phyloP scores from a whole-genome alignment of 1,140 invertebrate genomes.

The Parapsyche elsis region DNA sequence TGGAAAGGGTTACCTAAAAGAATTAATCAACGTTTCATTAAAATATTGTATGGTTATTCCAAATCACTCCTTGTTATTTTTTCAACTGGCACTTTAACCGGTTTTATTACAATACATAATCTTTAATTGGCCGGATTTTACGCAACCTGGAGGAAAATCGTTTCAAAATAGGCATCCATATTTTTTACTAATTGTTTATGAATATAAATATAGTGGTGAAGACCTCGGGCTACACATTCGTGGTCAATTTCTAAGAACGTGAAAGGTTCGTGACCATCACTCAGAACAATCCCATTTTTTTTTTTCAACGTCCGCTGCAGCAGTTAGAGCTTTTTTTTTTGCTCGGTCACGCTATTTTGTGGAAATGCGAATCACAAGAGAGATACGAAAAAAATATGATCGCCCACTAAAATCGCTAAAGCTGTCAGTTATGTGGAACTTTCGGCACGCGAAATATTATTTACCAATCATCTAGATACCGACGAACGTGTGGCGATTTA shows the following conservation, averaged over 20 bases:
- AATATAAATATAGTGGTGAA: constrained; percentile 4
- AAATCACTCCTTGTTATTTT: too few relatives aligned
- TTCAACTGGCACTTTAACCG: too few relatives aligned
- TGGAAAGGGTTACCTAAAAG: too few relatives aligned
- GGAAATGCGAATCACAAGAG: background rate
- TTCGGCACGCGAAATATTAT: constrained; percentile 7
- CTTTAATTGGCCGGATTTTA: constrained; percentile 7
- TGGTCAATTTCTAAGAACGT: background rate
- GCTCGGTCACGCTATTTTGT: constrained; percentile 24
- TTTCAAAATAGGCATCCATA: too few relatives aligned
- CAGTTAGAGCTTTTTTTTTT: background rate
- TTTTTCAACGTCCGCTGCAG: background rate
- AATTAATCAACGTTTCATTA: too few relatives aligned
- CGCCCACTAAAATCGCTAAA: constrained; percentile 7
- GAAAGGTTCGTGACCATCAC: constrained; percentile 33
- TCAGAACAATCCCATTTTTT: constrained; percentile 28
- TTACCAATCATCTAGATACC: constrained; percentile 10
- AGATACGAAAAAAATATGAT: background rate
- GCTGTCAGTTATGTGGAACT: constrained; percentile 4
- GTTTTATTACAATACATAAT: too few relatives aligned
- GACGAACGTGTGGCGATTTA: background rate
- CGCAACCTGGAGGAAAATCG: background rate
- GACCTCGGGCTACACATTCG: background rate
- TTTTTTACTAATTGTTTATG: constrained; percentile 5
- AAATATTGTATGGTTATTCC: too few relatives aligned